These are phyloP conservation scores for Oceanodroma leucorhoa DNA, from an alignment of 2,797 vertebrate genomes.

Conservation along the genomic window DNA sequence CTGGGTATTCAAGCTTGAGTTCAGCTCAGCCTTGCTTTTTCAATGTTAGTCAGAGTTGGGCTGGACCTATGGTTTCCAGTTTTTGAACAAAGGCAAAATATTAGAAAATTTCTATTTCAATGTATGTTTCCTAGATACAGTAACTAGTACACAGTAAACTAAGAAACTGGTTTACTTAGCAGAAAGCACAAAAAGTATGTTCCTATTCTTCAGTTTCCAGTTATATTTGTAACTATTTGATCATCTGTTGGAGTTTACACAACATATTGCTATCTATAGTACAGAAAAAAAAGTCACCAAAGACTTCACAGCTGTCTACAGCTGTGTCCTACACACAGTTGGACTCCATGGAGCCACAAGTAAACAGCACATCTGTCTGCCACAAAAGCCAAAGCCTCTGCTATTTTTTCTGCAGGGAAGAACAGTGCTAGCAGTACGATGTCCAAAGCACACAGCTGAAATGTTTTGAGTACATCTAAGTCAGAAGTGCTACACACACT, in stretches of 20 bases:
- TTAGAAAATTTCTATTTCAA: background rate
- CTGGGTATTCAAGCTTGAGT: background rate
- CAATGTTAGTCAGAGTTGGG: background rate
- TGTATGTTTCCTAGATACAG: background rate
- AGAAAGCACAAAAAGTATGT: background rate
- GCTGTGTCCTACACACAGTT: background rate
- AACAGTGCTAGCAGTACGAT: background rate
- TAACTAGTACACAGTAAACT: background rate
- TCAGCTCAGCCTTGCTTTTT: background rate
- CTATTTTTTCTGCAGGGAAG: background rate
- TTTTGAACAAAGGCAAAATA: background rate
- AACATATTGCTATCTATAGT: background rate
- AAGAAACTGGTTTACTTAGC: background rate
- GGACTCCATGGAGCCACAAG: background rate
- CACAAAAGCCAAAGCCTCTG: background rate
- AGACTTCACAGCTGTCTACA: background rate
- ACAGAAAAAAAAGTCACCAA: background rate
- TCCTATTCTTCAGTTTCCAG: background rate
- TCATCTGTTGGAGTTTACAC: background rate
- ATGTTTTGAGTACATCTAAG: background rate
- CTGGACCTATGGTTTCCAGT: background rate
- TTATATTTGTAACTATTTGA: background rate
- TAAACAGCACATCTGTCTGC: conserved; percentile 9
- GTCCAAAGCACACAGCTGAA: background rate
- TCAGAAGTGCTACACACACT: background rate